Percentiles rank a stretch among this genome's conserved stretches.
Conservation (phyloP, 2,797 vertebrate species). For the Alca torda region DNA sequence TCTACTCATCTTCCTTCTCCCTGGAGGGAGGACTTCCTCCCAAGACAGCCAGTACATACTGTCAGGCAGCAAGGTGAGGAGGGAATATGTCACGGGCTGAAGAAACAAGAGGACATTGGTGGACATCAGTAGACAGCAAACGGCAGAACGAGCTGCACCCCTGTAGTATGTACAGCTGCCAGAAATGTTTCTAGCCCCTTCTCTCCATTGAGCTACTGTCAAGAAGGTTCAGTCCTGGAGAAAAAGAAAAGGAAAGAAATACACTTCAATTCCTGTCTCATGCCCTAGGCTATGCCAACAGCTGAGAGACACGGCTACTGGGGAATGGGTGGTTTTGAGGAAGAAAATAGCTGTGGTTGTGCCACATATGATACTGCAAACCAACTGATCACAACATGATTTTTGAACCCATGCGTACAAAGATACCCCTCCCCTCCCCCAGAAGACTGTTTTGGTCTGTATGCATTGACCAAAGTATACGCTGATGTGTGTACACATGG, state of each 20-base stretch:
- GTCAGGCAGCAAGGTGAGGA: neutral
- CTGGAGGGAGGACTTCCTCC: neutral
- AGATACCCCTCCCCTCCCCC: neutral
- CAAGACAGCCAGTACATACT: neutral
- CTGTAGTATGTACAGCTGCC: neutral
- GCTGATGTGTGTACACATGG: neutral
- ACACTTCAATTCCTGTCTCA: neutral
- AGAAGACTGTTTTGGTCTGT: neutral
- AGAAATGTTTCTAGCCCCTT: neutral
- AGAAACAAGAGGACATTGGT: neutral
- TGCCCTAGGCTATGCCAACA: neutral
- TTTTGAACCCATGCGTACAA: neutral
- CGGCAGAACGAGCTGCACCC: rapidly evolving
- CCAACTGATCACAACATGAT: rapidly evolving
- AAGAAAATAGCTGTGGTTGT: neutral
- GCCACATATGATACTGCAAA: neutral
- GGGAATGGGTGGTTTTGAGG: neutral
- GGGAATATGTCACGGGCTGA: neutral
- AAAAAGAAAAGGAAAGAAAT: neutral
- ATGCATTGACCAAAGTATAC: too few relatives aligned
- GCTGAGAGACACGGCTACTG: neutral
- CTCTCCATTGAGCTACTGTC: neutral
- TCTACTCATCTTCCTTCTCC: neutral
- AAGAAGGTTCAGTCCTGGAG: neutral
- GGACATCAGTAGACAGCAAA: neutral